phyloP scores from a whole-genome alignment of 2,113 vertebrate species.

The Mastomys coucha region DNA sequence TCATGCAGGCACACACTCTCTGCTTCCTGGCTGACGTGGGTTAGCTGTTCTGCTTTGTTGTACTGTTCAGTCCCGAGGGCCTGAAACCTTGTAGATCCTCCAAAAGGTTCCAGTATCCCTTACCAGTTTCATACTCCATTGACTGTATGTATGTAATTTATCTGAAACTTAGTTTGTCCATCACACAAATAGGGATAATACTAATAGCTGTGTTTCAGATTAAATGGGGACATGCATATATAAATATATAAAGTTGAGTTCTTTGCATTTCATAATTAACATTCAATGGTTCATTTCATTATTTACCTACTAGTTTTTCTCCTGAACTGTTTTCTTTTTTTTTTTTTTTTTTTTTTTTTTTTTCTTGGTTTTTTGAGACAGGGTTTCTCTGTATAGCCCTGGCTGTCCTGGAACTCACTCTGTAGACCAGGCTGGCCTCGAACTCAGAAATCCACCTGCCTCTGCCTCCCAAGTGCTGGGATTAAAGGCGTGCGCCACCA shows the following conservation, averaged over 20 bases:
- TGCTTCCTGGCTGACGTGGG: background rate
- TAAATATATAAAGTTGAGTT: background rate
- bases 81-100: background rate
- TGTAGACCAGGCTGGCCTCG: too few relatives aligned
- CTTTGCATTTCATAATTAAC: background rate
- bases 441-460: too few relatives aligned
- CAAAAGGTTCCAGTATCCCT: background rate
- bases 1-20: background rate
- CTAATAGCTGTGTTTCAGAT: slow-evolving; percentile 47
- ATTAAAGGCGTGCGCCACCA: too few relatives aligned
- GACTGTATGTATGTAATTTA: background rate
- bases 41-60: background rate
- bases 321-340: background rate
- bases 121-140: background rate
- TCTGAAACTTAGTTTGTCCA: background rate
- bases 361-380: too few relatives aligned
- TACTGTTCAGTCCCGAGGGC: background rate
- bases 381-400: too few relatives aligned
- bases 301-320: background rate
- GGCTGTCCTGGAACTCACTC: too few relatives aligned
- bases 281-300: background rate
- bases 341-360: too few relatives aligned
- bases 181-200: background rate
- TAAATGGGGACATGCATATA: background rate
- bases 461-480: too few relatives aligned